Conservation (phyloP, 2,113 vertebrate genomes). For the Phrynosoma platyrhinos region DNA sequence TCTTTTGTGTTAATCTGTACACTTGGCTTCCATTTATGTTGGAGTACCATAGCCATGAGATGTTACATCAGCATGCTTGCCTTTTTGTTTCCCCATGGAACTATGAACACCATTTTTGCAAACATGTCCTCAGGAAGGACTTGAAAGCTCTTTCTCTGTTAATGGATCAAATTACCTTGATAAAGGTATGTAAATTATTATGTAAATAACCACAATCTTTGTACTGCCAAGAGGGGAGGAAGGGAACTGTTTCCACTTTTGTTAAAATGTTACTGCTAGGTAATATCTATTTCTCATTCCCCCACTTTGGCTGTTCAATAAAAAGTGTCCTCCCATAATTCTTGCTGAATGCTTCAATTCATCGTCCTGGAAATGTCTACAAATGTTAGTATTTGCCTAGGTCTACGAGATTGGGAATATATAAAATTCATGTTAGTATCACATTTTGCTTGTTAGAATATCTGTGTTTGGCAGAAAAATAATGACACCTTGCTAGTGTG, state of each 20-base stretch:
- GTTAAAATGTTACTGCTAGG: constrained; percentile 52
- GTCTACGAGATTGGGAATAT: background rate
- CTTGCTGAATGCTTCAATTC: too few species aligned
- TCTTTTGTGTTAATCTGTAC: constrained; percentile 52
- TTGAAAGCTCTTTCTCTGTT: constrained; percentile 17
- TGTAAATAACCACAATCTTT: constrained; percentile 19
- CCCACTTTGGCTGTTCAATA: constrained; percentile 61
- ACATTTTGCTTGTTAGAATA: background rate
- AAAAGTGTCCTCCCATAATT: constrained; percentile 59
- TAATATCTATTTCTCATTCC: constrained; percentile 35
- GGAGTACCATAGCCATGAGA: constrained; percentile 39
- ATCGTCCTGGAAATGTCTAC: too few species aligned
- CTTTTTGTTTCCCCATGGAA: constrained; percentile 15
- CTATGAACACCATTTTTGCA: constrained; percentile 47
- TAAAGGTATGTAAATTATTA: constrained; percentile 18
- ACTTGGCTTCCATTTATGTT: constrained; percentile 45
- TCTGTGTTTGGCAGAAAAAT: background rate
- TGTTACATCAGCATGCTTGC: constrained; percentile 23
- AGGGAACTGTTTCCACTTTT: constrained; percentile 28
- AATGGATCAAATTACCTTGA: constrained; percentile 25
- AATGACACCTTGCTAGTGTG: too few species aligned
- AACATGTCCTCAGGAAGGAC: constrained; percentile 30
- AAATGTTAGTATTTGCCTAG: background rate
- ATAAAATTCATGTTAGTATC: background rate
- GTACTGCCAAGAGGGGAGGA: constrained; percentile 16